Evolutionary conservation across 2,113 vertebrate species (phyloP).

Genomic region (Lynx canadensis): DNA sequence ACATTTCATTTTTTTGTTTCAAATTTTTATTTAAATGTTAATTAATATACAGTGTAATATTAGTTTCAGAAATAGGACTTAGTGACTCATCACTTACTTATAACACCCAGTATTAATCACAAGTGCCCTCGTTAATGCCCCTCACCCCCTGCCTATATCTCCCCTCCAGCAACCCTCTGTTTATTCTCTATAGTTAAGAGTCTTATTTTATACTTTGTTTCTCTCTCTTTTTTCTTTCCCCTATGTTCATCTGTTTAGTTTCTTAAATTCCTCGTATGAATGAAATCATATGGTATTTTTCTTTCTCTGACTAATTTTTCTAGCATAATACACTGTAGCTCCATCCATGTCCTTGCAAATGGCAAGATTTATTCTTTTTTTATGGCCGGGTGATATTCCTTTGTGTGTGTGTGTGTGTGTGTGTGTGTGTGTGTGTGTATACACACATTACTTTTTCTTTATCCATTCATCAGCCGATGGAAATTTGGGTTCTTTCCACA

Average conservation of each 20-base stretch:
- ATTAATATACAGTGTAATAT: background rate
- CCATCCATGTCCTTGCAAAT: background rate
- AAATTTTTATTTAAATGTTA: background rate
- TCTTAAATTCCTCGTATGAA: background rate
- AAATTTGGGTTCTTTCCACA: background rate
- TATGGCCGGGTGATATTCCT: background rate
- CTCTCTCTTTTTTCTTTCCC: background rate
- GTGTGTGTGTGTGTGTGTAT: background rate
- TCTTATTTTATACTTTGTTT: background rate
- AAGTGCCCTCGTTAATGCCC: background rate
- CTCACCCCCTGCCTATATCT: background rate
- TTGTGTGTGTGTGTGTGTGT: background rate
- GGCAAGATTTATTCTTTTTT: background rate
- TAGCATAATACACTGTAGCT: background rate
- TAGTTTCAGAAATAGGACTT: background rate
- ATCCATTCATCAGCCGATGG: background rate
- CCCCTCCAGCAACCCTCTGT: background rate
- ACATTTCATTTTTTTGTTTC: background rate
- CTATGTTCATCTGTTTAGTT: background rate
- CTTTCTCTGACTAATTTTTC: background rate
- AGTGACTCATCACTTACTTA: background rate
- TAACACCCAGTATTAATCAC: background rate
- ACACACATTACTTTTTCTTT: background rate
- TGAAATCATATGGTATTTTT: background rate
- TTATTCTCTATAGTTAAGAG: background rate